Conservation (phyloP, 2,113 vertebrate species). For the Pedetes capensis region DNA sequence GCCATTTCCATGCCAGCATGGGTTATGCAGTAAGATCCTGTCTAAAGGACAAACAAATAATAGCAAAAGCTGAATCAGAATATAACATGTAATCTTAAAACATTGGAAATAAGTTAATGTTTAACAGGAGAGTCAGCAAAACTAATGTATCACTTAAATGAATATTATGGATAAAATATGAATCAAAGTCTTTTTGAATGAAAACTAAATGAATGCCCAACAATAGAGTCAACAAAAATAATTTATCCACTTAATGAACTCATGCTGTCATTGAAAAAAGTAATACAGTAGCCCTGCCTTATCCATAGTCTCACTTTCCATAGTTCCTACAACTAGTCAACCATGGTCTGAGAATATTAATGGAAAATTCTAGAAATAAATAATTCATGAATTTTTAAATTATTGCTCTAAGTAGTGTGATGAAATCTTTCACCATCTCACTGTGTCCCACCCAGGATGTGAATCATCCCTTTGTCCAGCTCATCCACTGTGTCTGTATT, state of each 20-base stretch:
- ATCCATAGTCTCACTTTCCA: neutral
- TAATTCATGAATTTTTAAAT: neutral
- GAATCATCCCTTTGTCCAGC: neutral
- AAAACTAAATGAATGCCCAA: neutral
- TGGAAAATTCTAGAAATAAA: neutral
- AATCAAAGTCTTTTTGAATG: neutral
- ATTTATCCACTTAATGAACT: neutral
- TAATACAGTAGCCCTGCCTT: neutral
- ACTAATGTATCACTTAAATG: neutral
- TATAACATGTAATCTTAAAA: neutral
- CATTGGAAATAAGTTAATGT: neutral
- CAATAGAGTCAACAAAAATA: neutral
- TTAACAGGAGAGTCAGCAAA: neutral
- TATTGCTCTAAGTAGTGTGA: neutral
- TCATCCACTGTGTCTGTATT: neutral
- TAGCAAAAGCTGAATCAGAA: neutral
- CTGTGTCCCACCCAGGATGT: neutral
- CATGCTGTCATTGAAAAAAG: neutral
- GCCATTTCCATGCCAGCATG: too few relatives aligned
- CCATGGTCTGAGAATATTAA: too few relatives aligned
- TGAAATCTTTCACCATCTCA: neutral
- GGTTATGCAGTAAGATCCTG: too few relatives aligned
- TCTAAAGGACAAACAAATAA: neutral
- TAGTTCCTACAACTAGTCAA: neutral
- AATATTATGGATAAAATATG: neutral